A percentile compares a stretch with the other conserved stretches of the same genome.
These are phyloP conservation scores for Carcinoscorpius rotundicauda DNA, from an alignment of 1,140 invertebrate genomes.

Conservation along the genomic window DNA sequence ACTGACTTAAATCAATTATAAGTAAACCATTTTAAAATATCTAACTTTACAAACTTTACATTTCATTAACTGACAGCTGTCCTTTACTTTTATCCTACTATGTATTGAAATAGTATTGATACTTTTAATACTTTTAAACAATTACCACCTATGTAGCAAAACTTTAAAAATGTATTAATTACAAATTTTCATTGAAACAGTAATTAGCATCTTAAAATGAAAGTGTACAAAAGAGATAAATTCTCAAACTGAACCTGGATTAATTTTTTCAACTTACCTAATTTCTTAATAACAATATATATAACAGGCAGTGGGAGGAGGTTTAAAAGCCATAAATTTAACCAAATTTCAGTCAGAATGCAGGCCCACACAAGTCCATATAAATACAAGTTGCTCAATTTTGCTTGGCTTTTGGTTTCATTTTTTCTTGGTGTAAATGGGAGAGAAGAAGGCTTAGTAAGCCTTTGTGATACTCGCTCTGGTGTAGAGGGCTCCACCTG, in stretches of 20 bases:
- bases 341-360: constrained; percentile 53
- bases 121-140: too few relatives aligned
- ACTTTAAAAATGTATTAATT: too few relatives aligned
- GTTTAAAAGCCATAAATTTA: constrained; percentile 53
- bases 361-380: constrained; percentile 53
- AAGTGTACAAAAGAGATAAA: too few relatives aligned
- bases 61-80: too few relatives aligned
- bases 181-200: too few relatives aligned
- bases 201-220: too few relatives aligned
- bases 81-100: too few relatives aligned
- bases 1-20: too few relatives aligned
- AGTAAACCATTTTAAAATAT: too few relatives aligned
- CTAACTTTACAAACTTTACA: too few relatives aligned
- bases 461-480: constrained; percentile 5
- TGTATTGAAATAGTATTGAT: too few relatives aligned
- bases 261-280: constrained; percentile 8
- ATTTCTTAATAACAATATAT: constrained; percentile 37
- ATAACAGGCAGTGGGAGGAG: constrained; percentile 50
- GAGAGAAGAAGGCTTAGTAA: not conserved
- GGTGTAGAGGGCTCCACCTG: constrained; percentile 18
- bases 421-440: not conserved
- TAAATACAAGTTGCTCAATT: constrained; percentile 46
- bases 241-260: not conserved
- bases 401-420: constrained; percentile 15
- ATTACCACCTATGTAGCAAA: too few relatives aligned